A percentile compares a stretch with the other conserved stretches of the same genome.
phyloP scores from a whole-genome alignment of 2,888 invertebrate genomes.

The Metopia argyrocephala region DNA sequence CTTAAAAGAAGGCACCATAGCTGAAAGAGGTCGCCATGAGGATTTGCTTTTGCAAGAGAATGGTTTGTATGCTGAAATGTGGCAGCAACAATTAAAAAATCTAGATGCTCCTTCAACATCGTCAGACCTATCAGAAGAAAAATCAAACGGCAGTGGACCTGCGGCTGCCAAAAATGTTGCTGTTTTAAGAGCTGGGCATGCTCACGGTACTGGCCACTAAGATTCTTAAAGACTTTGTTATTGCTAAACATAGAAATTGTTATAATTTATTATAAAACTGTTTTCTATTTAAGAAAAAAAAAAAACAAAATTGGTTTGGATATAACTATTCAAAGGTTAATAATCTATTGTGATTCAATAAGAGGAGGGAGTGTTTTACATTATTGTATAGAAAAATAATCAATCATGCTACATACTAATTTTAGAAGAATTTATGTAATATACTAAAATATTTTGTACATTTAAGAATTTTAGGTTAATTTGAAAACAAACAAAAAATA shows the following conservation, averaged over 20 bases:
- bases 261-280: neutral
- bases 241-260: neutral
- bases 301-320: conserved; percentile 7
- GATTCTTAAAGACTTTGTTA: conserved; percentile 9
- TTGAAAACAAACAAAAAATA: conserved; percentile 20
- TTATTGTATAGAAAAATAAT: conserved; percentile 3
- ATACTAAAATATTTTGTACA: neutral
- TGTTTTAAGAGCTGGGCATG: conserved; percentile 68
- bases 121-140: conserved; percentile 23
- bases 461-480: conserved; percentile 20
- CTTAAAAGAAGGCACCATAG: conserved; percentile 92
- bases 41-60: conserved; percentile 84
- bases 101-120: conserved; percentile 67
- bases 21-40: conserved; percentile 90
- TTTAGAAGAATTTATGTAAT: neutral
- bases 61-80: conserved; percentile 94
- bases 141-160: conserved; percentile 32
- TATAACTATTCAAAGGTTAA: neutral
- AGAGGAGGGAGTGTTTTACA: neutral
- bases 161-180: conserved; percentile 33
- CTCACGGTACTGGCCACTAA: conserved; percentile 68
- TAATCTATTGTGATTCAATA: conserved; percentile 30
- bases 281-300: neutral
- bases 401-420: neutral
- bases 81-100: conserved; percentile 88